Evolutionary conservation across 2,113 vertebrate species (phyloP), one percentile per base, ranked within the genome.

Genomic region (Phylloscopus trochilus): DNA sequence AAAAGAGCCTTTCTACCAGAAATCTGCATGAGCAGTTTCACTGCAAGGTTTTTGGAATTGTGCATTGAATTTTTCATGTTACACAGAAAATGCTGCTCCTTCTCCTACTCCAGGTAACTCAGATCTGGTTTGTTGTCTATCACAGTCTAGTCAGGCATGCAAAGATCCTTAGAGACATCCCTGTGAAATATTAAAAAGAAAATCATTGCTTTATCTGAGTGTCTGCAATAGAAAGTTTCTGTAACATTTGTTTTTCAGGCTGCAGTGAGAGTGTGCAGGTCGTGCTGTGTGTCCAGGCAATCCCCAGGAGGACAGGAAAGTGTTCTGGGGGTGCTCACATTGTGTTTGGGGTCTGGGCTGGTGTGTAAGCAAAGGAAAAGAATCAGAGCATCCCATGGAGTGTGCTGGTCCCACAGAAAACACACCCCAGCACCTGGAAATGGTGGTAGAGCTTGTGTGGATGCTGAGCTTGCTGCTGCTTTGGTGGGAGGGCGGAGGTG

Each of bases 71-170:
- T 58, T 85, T 88, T 66, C 4, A 0, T 23, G 21, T 53, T 41
- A 14, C 27, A 41, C 26, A 63, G 33, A 69, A n/a, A n/a, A 4
- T 69, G 26, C 53, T 76, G 4, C 30, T 59, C 58, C 59, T 90
- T 6, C 52, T 70, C 11, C 27, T 74, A 0, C 4, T 69, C 19
- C 39, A n/a, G 46, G 28, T 21, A 51, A 27, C 67, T 83, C 17
- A 1, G 10, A 1, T 35, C 55, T 69, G n/a, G 17, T 68, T 59
- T 55, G 49, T 68, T 1, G 0, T 41, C 37, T 70, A 0, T 52
- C 13, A 3, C 0, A 0, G 16, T 64, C 35, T 30, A 14, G 27
- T 37, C 21, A 5, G 2, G 55, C 5, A 3, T 10, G n/a, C 49
- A 41, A 10, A 44, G 24, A 44, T 33, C 56, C 92, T 74, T 13